Base-by-base conservation (phyloP, 1,140 invertebrate genomes). In the Pseudomyrmex sp. region DNA sequence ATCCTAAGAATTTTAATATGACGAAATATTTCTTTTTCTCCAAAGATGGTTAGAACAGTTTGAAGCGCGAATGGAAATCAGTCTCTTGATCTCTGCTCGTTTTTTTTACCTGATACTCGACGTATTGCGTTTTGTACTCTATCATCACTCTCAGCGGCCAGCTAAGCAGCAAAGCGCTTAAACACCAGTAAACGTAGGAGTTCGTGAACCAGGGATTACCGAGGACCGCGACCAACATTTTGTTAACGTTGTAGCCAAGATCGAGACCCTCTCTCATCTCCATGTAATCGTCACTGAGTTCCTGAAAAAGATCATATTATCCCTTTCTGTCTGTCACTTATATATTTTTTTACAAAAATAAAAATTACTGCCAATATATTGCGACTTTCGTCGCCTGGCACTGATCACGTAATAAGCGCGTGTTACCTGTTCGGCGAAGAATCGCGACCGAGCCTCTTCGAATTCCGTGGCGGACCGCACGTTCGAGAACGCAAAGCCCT, bases 261-360 rank as follows among this genome's bases (percentile, higher is more conserved):
- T 98, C 97, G 66, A 98, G 95, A 12, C 97, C 97, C 91, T 98
- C 98, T 3, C 97, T 93, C 95, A 98, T 98, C 94, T 98, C 97
- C 97, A 98, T 97, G 92, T 98, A 98, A 93, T 98, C 97, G 90
- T 98, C 98, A 63, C 96, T 95, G 18, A 96, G 91, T 93, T 98
- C 97, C 93, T 98, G 96, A 72, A 20, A 72, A 58, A 52, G 10
- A 3, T 75, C 58, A 62, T 26, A 35, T 35, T 4, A 35, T 35
- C 5, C 4, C 5, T 62, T 62, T 0, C 44, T 44, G 35, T 10
- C 1, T 70, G 18, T 18, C 13, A 44, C 7, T 4, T 20, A 46
- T 7, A 35, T 54, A 12, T 10, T 9, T 54, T 15, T 9, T 4
- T 58, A 18, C 35, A 58, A 0, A 44, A n/a, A 20, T 13, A n/a